phyloP scores from a whole-genome alignment of 2,797 vertebrate genomes.

The Coccyzus lansbergi region DNA sequence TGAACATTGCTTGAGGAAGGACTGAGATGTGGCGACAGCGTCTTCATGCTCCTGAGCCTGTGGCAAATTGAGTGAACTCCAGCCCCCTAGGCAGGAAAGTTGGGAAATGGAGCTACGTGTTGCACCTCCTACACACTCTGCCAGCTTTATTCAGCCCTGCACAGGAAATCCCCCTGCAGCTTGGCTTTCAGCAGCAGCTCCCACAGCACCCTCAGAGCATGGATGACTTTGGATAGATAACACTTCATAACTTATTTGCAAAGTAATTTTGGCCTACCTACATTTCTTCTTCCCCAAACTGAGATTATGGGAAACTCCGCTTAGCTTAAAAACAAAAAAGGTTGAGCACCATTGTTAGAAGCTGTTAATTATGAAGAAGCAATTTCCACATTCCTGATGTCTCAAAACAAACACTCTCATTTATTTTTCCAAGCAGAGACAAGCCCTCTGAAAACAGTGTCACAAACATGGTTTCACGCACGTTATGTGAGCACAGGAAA shows the following conservation, averaged over 20 bases:
- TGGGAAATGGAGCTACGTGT: not conserved
- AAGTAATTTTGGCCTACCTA: not conserved
- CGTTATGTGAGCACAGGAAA: slow-evolving; percentile 28
- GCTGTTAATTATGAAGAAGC: not conserved
- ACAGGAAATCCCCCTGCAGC: slow-evolving; percentile 1
- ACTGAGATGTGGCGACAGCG: not conserved
- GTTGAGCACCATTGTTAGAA: not conserved
- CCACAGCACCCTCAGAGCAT: not conserved
- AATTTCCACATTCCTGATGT: not conserved
- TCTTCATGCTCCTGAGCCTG: not conserved
- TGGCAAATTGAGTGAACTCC: not conserved
- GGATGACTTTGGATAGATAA: not conserved
- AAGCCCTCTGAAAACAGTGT: not conserved
- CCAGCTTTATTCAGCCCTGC: not conserved
- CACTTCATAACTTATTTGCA: not conserved
- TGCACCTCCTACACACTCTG: not conserved
- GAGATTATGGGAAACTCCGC: not conserved
- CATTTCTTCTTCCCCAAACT: not conserved
- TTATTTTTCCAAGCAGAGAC: slow-evolving; percentile 17
- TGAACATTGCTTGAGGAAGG: not conserved
- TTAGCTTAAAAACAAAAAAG: not conserved
- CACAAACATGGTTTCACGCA: fast-evolving
- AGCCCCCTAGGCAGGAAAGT: not conserved
- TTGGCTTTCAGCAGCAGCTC: not conserved
- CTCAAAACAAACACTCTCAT: slow-evolving; percentile 10